Evolutionary conservation across 2,113 vertebrate genomes (phyloP).

Genomic region (Deroptyus accipitrinus): DNA sequence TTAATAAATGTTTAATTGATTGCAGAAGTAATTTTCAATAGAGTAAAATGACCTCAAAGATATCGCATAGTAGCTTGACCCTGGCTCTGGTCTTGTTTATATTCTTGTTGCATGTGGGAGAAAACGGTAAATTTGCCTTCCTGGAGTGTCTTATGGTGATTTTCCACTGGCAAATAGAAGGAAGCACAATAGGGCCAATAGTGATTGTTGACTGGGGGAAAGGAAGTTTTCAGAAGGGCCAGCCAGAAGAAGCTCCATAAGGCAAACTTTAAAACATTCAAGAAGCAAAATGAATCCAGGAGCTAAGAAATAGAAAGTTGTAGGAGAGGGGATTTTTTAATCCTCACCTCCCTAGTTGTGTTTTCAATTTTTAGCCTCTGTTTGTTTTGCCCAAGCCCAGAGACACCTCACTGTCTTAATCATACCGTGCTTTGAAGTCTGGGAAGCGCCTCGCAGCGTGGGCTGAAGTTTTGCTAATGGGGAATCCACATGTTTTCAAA

Average conservation of each 20-base stretch:
- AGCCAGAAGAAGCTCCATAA: neutral
- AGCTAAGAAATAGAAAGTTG: neutral
- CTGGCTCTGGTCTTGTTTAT: neutral
- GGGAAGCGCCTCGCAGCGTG: neutral
- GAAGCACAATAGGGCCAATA: neutral
- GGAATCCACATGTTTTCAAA: neutral
- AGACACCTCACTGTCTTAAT: constrained; percentile 6
- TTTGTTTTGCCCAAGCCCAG: neutral
- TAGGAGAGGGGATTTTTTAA: neutral
- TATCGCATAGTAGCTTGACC: neutral
- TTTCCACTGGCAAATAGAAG: neutral
- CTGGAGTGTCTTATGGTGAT: neutral
- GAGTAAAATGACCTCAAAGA: neutral
- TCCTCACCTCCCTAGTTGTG: neutral
- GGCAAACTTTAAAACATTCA: neutral
- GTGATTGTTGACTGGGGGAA: neutral
- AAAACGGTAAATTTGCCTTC: neutral
- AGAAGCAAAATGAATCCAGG: neutral
- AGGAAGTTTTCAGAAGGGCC: neutral
- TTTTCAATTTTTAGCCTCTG: neutral
- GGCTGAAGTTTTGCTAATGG: neutral
- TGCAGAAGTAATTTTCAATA: neutral
- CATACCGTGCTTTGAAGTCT: neutral
- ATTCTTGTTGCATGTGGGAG: neutral
- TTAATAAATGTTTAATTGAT: neutral